Conservation (phyloP, 2,113 vertebrate species). For the Miniopterus natalensis region DNA sequence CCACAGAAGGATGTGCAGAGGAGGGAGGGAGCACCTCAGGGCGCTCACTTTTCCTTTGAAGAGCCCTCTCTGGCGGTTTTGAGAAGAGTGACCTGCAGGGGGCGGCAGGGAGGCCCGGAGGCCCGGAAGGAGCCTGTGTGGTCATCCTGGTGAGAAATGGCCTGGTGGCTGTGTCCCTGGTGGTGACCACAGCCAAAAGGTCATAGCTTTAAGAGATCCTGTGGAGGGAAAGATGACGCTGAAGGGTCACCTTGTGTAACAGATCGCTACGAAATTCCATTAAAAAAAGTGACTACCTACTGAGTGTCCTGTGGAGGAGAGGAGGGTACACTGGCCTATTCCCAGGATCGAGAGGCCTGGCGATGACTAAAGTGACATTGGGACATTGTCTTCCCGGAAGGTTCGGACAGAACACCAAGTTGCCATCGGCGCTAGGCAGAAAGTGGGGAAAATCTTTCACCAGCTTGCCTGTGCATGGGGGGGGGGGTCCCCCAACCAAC, state of each 20-base stretch:
- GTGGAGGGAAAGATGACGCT: fast-evolving
- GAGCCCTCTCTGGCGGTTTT: no score
- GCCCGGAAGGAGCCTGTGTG: fast-evolving
- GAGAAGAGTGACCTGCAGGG: neutral
- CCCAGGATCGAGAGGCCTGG: neutral
- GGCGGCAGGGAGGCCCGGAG: neutral
- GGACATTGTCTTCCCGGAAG: neutral
- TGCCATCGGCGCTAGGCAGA: neutral
- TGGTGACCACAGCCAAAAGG: neutral
- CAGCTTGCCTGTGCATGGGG: neutral
- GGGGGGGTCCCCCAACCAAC: neutral
- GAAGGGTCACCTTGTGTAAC: neutral
- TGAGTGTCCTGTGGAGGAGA: neutral
- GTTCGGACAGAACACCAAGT: neutral
- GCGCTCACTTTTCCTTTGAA: neutral
- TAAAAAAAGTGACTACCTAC: neutral
- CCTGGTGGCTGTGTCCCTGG: neutral
- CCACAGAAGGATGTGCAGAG: neutral
- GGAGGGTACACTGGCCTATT: neutral
- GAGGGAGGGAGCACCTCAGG: neutral
- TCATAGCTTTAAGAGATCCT: fast-evolving
- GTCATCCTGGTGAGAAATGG: neutral
- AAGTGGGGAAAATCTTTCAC: neutral
- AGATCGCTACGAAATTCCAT: neutral
- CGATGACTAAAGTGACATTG: neutral